Percentiles rank a stretch among this genome's conserved stretches.
Evolutionary conservation across 2,797 vertebrate species (phyloP).

Genomic region (Lacerta agilis): DNA sequence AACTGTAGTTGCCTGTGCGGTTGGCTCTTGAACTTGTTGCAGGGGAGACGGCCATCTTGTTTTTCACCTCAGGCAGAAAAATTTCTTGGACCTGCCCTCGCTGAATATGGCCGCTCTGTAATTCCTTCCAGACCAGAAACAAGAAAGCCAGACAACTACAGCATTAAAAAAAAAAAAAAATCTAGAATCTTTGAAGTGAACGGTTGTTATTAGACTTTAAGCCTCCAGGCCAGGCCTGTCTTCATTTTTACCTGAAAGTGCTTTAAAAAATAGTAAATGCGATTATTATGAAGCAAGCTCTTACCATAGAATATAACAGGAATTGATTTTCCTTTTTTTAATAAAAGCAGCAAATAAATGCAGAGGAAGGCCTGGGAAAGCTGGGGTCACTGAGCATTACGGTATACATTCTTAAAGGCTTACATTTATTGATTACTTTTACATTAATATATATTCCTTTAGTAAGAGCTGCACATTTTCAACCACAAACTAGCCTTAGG

Average conservation of each 20-base stretch:
- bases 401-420: neutral
- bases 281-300: neutral
- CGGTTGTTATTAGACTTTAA: neutral
- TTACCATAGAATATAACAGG: neutral
- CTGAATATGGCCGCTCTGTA: neutral
- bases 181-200: neutral
- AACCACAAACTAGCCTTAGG: neutral
- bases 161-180: neutral
- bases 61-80: too few relatives aligned
- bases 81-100: neutral
- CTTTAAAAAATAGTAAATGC: neutral
- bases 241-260: neutral
- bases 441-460: neutral
- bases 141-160: neutral
- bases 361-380: constrained; percentile 27
- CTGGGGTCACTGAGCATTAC: neutral
- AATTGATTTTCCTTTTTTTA: neutral
- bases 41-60: too few relatives aligned
- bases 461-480: neutral
- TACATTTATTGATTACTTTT: fast-evolving
- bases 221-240: neutral
- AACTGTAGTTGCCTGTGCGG: too few relatives aligned
- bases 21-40: too few relatives aligned
- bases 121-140: neutral
- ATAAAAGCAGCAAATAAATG: constrained; percentile 44